Evolutionary conservation across 2,888 invertebrate genomes (phyloP), one percentile per base, ranked within the genome.

Genomic region (Sphinx pinastri): DNA sequence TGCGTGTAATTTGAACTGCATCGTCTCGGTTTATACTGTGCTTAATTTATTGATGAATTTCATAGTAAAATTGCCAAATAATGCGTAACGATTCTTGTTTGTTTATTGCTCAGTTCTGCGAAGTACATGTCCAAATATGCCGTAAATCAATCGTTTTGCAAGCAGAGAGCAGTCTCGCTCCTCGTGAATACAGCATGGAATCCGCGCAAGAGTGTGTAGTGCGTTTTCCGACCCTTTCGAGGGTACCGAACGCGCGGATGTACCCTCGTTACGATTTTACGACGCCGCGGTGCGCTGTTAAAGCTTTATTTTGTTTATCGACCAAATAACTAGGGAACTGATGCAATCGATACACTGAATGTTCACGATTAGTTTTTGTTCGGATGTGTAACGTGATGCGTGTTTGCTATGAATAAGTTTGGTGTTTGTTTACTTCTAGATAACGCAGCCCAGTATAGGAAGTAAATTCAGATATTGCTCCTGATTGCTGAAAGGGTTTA

Each of bases 281-380:
- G 83, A 82, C 80, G 74, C 75, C 81, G 75, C 75, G 78, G 79
- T 85, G 86, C 84, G 85, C 81, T 79, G 84, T 88, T 84, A 87
- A 86, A 82, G 81, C 79, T 86, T 84, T 81, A 83, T 82, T 80
- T 78, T 80, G 81, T 84, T 84, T 86, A 86, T 85, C 81, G 81
- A 83, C 77, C 81, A 77, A 83, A 84, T 81, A 78, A 74, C 68
- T 54, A 67, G 0, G 45, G 47, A 52, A 45, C 38, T 69, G 19
- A 71, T 71, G 72, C 76, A 73, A 77, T 75, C 71, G 71, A 71
- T 68, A 59, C 67, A 57, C 52, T 54, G 14, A 6, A 59, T 63
- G 51, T 45, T 19, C 13, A 45, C 47, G 54, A 67, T 52, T 31
- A 14, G 4, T n/a, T 67, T 49, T 10, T n/a, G 49, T 47, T 52